Base-by-base conservation (phyloP, 1,140 invertebrate species). In the Gryllus bimaculatus region DNA sequence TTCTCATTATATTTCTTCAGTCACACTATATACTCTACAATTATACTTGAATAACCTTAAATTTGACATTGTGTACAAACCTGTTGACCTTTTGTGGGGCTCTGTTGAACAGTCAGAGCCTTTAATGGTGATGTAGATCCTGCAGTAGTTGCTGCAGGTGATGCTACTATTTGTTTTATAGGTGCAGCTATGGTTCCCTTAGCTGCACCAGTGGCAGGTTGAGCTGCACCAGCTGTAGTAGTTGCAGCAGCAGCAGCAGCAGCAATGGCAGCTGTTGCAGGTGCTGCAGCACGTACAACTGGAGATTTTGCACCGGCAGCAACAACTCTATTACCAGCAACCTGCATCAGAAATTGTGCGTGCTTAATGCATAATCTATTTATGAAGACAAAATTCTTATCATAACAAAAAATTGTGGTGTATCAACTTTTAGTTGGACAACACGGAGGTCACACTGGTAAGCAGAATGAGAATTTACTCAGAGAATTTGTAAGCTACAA, bases 261-360 rank as follows among this genome's bases (percentile, higher is more conserved):
- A 47, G 54, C 78, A n/a, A 73, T 48, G 78, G 78, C 20, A 54
- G 47, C 7, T 0, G 78, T 73, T 73, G 54, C 73, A 20, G 47
- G 21, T 7, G 79, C 21, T 8, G 48, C 73, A 12, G 73, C 77
- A 48, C 77, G 76, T 20, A 77, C 77, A 18, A 77, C 73, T 39
- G 76, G 6, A 18, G 13, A 15, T 20, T 77, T 76, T 79, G 79
- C 20, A 54, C 49, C 8, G 0, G 78, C 18, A 47, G 66, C 81
- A 13, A 80, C 76, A 12, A 79, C 54, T 8, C 77, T 39, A 73
- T 79, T 81, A 26, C 76, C 48, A 48, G 75, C 48, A 54, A 49
- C 47, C 76, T 77, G 76, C 26, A 39, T 39, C 26, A 39, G 5
- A 39, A 39, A 39, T 39, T 39, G 26, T 1, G 26, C 26, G 5